phyloP scores from a whole-genome alignment of 2,888 invertebrate genomes.

The Drosophila demipolita region DNA sequence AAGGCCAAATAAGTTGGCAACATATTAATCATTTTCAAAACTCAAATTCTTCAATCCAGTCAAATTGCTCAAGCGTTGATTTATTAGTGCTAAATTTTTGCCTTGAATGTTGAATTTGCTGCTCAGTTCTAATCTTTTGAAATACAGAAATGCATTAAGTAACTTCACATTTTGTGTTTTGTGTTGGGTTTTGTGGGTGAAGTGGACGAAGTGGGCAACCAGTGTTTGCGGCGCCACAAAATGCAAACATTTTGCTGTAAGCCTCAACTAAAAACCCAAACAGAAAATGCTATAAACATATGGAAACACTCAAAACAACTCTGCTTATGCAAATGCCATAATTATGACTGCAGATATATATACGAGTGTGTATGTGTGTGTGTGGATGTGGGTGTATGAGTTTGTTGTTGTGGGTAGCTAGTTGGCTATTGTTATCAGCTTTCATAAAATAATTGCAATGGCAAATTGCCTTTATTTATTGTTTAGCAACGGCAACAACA shows the following conservation, averaged over 20 bases:
- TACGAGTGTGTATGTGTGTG: slow-evolving; percentile 14
- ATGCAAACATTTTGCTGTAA: slow-evolving; percentile 24
- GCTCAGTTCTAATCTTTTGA: background rate
- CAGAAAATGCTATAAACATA: slow-evolving; percentile 27
- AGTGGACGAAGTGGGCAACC: slow-evolving; percentile 24
- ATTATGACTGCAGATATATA: background rate
- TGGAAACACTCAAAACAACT: slow-evolving; percentile 33
- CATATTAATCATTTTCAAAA: background rate
- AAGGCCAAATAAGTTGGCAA: background rate
- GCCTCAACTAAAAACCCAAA: slow-evolving; percentile 2
- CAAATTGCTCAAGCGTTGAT: background rate
- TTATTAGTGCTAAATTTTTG: background rate
- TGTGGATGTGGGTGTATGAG: slow-evolving; percentile 8
- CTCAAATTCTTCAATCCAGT: background rate
- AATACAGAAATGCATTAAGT: background rate
- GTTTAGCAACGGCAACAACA: slow-evolving; percentile 57
- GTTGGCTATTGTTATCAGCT: slow-evolving; percentile 68
- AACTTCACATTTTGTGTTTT: slow-evolving; percentile 20
- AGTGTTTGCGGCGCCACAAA: slow-evolving; percentile 12
- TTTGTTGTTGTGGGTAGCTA: slow-evolving; percentile 41
- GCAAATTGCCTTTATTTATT: slow-evolving; percentile 79
- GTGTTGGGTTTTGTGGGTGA: slow-evolving; percentile 20
- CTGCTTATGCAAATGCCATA: slow-evolving; percentile 4
- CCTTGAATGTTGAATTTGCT: background rate
- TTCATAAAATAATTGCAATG: slow-evolving; percentile 78